phyloP scores from a whole-genome alignment of 2,888 invertebrate genomes.

The Papilio gigon region DNA sequence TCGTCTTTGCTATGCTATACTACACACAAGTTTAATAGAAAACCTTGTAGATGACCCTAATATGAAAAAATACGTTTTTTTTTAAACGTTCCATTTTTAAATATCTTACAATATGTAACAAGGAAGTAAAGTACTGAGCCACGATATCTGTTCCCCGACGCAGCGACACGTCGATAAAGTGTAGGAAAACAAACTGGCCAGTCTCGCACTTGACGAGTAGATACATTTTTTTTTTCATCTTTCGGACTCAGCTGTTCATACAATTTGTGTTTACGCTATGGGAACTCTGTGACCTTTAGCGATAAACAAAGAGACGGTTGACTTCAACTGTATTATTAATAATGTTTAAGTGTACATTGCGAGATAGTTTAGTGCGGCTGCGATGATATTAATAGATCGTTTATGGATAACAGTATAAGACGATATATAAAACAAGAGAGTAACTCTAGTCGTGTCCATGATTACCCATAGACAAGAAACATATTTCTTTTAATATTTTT shows the following conservation, averaged over 20 bases:
- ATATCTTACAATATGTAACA: not conserved
- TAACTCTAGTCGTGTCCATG: too few species aligned
- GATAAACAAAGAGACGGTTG: conserved; percentile 45
- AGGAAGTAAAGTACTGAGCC: conserved; percentile 11
- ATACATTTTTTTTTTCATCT: conserved; percentile 37
- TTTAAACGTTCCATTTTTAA: not conserved
- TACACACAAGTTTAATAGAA: not conserved
- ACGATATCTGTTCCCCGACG: conserved; percentile 7
- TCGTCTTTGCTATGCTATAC: too few species aligned
- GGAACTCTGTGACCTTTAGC: conserved; percentile 44
- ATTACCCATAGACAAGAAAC: too few species aligned
- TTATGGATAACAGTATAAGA: not conserved
- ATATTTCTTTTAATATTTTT: too few species aligned
- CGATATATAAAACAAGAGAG: not conserved
- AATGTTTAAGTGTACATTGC: conserved; percentile 18
- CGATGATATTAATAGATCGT: not conserved
- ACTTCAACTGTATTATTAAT: conserved; percentile 36
- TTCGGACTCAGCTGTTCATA: conserved; percentile 47
- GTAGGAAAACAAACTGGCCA: conserved; percentile 22
- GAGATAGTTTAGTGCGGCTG: conserved; percentile 3
- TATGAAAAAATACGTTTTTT: not conserved
- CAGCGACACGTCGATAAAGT: conserved; percentile 27
- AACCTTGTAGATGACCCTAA: not conserved
- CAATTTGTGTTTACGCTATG: conserved; percentile 45
- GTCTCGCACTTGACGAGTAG: conserved; percentile 26